Evolutionary conservation across 2,888 invertebrate species (phyloP), one percentile per base, ranked within the genome.

Genomic region (Philonicus albiceps): DNA sequence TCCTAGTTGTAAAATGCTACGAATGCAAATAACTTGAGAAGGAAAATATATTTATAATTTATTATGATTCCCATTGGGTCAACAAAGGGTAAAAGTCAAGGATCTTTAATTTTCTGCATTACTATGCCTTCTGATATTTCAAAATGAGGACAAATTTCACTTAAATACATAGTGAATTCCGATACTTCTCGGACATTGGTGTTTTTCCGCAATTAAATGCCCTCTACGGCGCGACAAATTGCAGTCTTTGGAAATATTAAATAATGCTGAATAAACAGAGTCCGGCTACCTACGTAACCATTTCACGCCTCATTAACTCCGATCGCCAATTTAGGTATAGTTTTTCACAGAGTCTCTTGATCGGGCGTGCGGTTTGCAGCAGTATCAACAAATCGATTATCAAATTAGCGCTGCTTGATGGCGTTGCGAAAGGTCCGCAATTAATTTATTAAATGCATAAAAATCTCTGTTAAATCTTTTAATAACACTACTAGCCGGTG

Each of bases 371-470:
- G 31, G 31, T 74, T 74, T n/a, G 31, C 74, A 19, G 4, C 74
- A 37, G 30, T 74, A 74, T 74, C 74, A 31, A 74, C 37, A 74
- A 74, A 74, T 37, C 31, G 31, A 74, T 74, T 34, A 31, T 31
- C 74, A 74, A 34, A 74, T 74, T 74, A 74, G 34, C 74, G 27
- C 74, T 74, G 27, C 22, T 64, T 11, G 11, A 27, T 64, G 64
- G 64, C 64, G 64, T 74, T 74, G 5, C 74, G 74, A 74, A 74
- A 74, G 31, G n/a, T 1, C 31, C 8, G 37, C 74, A 74, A 74
- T 74, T 74, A 74, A 74, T 37, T 74, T 74, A 74, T 34, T 74
- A 74, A 74, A 74, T 74, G 74, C 74, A 74, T 74, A 34, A 74
- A 74, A 74, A 74, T 74, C 11, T 6, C 74, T 8, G 27, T 74